Evolutionary conservation across 2,888 invertebrate genomes (phyloP).

Genomic region (Parthenolecanium corni): DNA sequence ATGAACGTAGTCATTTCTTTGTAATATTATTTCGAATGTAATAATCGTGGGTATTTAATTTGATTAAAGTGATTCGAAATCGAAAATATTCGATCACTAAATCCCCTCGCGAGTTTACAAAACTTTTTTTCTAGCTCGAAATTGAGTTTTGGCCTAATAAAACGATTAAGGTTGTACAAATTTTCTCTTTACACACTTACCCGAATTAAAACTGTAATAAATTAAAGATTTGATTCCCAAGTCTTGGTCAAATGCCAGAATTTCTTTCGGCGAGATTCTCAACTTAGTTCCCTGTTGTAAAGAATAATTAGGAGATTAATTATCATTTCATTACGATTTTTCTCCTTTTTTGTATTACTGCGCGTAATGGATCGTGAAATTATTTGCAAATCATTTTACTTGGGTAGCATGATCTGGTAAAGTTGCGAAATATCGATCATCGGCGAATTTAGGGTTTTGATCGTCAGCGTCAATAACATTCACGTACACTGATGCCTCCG

Average conservation of each 20-base stretch:
- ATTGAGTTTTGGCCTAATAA: no score
- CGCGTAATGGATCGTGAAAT: no score
- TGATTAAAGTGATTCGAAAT: no score
- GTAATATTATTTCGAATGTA: no score
- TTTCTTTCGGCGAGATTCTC: conserved; percentile 55
- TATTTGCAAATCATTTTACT: no score
- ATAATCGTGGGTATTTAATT: no score
- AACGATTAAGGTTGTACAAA: no score
- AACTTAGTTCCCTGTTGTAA: conserved; percentile 49
- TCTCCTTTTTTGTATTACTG: no score
- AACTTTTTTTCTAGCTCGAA: no score
- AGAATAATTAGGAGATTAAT: not conserved
- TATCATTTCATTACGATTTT: not conserved
- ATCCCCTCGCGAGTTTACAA: no score
- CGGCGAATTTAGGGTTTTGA: conserved; percentile 72
- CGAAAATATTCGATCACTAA: no score
- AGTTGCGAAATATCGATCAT: conserved; percentile 60
- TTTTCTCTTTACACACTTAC: conserved; percentile 34
- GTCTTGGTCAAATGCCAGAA: conserved; percentile 71
- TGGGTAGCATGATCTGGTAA: conserved; percentile 49
- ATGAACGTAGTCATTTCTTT: no score
- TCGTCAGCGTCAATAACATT: conserved; percentile 80
- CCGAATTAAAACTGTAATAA: conserved; percentile 52
- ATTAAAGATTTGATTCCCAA: conserved; percentile 62
- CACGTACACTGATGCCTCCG: conserved; percentile 62